Evolutionary conservation across 2,797 vertebrate genomes (phyloP), one percentile per base, ranked within the genome.

Genomic region (Eospalax fontanierii): DNA sequence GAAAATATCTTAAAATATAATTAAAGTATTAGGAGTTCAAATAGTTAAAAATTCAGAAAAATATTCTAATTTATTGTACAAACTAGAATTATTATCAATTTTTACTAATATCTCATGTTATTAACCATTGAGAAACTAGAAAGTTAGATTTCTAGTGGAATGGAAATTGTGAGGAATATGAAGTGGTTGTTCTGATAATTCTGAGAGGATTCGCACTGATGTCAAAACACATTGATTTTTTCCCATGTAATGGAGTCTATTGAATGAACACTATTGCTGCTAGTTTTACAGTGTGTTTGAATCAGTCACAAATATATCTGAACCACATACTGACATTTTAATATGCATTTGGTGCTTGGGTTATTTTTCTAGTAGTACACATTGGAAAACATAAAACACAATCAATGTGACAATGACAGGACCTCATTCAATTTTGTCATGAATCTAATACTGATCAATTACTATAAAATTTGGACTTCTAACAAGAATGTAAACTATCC

Each of bases 341-440:
- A 78, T 71, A 80, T 79, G 3, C 35, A 12, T 76, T 95, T 73
- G 40, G 8, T 83, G 21, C 92, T 94, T 50, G 38, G 54, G 66
- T 61, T 76, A 57, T 93, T 9, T 83, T 94, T 91, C 46, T 59
- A 76, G 4, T 87, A 19, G 57, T 84, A 75, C 68, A 93, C 94
- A 35, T 54, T 38, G 19, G 75, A 79, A 84, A 16, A 94, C 70
- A 28, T 9, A 59, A 61, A 76, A 22, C 22, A 10, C 1, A 28
- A 76, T 65, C 1, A 54, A 65, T 73, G 4, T 65, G 40, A 79
- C 4, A 92, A 83, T 46, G 33, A 24, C 57, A 81, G 54, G 4
- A 54, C 33, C 0, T 30, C 1, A 87, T n/a, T 10, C 59, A 76
- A 61, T 82, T 85, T 82, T 43, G 2, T 68, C 84, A 63, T 4